Evolutionary conservation across 2,113 vertebrate genomes (phyloP), one percentile per base, ranked within the genome.

Genomic region (Pelusios castaneus): DNA sequence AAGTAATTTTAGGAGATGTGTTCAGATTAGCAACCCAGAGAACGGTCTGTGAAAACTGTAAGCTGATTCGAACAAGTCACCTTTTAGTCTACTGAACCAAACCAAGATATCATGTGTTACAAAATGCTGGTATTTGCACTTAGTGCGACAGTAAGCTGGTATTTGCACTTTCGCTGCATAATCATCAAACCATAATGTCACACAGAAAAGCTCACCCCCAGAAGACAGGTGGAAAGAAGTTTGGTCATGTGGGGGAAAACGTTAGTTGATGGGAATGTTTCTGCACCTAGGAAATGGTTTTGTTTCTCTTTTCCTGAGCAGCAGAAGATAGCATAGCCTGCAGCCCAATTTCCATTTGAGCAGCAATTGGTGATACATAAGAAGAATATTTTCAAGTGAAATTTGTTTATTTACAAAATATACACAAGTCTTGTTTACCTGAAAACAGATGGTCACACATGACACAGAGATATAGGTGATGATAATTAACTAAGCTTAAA

Each of bases 11-110:
- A 92, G 10, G 27, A 82, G 19, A 91, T 45, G 80, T 6, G 34
- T 1, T 58, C 54, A 94, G 89, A 87, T 82, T 67, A 85, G 79
- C 93, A 94, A 84, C 29, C 93, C 78, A 86, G 47, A 63, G 11
- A 54, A 84, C 34, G 43, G 38, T 89, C 93, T 85, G 21, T 60
- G 81, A 92, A 85, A 91, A 82, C 38, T 5, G 3, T 55, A 41
- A 89, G 24, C 8, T 80, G 16, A 85, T 90, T 6, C 51, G 29
- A 89, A 91, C 16, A 81, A 80, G 1, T 2, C 22, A 55, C 22
- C 58, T 60, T 60, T 60, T 88, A 80, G 82, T 92, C 49, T 84
- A 3, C 22, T 77, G 45, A 88, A 55, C 3, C 31, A 89, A 85
- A 77, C 0, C 0, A 2, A 52, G 2, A 4, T 84, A 45, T 82